These are phyloP conservation scores for Colinus virginianus DNA, from an alignment of 2,113 vertebrate genomes.

Conservation along the genomic window DNA sequence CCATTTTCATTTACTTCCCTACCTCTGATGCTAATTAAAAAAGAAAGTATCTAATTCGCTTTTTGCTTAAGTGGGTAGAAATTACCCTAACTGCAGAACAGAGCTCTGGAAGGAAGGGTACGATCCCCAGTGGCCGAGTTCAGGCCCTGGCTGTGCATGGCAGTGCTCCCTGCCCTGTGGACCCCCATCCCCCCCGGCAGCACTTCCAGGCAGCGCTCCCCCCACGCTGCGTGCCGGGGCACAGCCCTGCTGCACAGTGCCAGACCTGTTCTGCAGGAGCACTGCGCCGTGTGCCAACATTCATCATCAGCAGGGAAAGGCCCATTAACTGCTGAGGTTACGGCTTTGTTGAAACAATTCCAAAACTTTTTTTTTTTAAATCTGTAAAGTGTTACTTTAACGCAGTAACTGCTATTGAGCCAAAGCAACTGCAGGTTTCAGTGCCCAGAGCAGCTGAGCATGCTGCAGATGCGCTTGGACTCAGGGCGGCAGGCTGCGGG, in stretches of 20 bases:
- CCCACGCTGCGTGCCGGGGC: neutral
- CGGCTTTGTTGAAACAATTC: neutral
- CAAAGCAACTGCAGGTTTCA: neutral
- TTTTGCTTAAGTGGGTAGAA: conserved; percentile 2
- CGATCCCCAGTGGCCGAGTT: neutral
- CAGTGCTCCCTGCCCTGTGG: too few species aligned
- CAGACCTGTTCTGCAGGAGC: conserved; percentile 44
- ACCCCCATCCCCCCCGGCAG: too few species aligned
- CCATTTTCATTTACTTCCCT: neutral
- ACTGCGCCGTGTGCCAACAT: neutral
- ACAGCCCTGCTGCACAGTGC: neutral
- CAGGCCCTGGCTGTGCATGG: neutral
- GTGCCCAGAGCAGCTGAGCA: neutral
- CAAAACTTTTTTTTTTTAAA: neutral
- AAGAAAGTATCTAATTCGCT: neutral
- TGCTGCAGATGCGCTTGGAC: neutral
- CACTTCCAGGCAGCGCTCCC: too few species aligned
- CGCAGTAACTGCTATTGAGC: neutral
- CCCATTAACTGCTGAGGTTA: neutral
- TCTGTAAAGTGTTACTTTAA: neutral
- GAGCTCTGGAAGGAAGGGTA: neutral
- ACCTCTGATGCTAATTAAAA: neutral
- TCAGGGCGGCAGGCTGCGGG: accelerated
- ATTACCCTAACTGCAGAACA: neutral
- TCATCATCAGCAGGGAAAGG: neutral